A percentile compares a stretch with the other conserved stretches of the same genome.
Conservation (phyloP, 1,140 invertebrate genomes). For the Anastrepha obliqua region DNA sequence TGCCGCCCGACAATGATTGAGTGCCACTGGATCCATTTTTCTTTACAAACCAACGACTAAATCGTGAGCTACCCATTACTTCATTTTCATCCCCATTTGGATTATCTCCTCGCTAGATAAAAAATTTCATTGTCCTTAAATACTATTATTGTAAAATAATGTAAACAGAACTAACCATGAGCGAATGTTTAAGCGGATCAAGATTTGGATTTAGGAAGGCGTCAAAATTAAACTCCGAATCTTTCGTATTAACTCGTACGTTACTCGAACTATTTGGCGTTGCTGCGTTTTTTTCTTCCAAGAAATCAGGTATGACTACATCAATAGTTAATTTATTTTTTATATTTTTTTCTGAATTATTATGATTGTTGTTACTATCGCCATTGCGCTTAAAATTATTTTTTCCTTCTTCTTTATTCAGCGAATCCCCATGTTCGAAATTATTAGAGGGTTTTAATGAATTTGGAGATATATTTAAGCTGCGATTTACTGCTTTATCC, state of each 20-base stretch:
- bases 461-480: neutral
- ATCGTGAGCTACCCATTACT: conserved; percentile 16
- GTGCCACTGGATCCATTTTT: neutral
- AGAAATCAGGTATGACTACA: neutral
- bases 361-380: neutral
- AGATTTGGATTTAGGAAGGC: conserved; percentile 1
- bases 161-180: neutral
- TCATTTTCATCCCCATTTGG: neutral
- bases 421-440: neutral
- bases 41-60: conserved; percentile 40
- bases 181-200: conserved; percentile 20
- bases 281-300: neutral
- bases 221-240: conserved; percentile 32
- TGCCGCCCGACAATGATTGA: neutral
- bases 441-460: neutral
- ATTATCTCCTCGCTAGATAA: conserved; percentile 7
- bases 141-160: neutral
- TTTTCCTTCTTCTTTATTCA: neutral
- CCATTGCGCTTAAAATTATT: neutral
- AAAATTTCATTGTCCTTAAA: neutral
- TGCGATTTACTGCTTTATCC: neutral
- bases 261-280: neutral
- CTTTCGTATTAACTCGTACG: neutral
- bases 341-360: neutral
- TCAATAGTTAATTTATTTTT: neutral